Evolutionary conservation across 1,140 invertebrate genomes (phyloP).

Genomic region (Ceratitis capitata): DNA sequence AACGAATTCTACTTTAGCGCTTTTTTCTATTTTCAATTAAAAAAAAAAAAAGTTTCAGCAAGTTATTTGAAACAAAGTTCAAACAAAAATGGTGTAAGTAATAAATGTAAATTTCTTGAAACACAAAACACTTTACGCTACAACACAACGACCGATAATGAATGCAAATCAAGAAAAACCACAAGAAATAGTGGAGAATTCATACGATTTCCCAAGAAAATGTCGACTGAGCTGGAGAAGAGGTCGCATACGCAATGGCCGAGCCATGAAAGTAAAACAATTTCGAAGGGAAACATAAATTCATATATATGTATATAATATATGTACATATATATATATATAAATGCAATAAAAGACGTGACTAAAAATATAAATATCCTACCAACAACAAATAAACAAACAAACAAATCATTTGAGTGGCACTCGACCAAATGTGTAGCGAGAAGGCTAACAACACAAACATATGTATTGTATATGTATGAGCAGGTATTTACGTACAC

Average conservation of each 20-base stretch:
- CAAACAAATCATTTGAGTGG: conserved; percentile 14
- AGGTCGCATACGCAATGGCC: background rate
- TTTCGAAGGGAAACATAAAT: background rate
- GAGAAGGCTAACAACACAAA: background rate
- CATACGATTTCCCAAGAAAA: conserved; percentile 5
- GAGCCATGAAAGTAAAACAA: conserved; percentile 17
- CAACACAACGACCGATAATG: background rate
- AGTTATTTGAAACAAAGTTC: too few species aligned
- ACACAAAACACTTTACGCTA: background rate
- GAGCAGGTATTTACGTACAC: too few species aligned
- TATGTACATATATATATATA: background rate
- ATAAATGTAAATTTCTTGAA: background rate
- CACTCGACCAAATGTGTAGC: background rate
- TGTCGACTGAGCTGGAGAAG: background rate
- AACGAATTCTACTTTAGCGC: too few species aligned
- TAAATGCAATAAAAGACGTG: conserved; percentile 14
- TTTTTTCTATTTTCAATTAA: too few species aligned
- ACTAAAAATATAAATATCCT: conserved; percentile 35
- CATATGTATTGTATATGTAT: background rate
- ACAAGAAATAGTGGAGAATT: background rate
- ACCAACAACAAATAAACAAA: background rate
- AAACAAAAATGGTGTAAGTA: too few species aligned
- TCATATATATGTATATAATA: too few species aligned
- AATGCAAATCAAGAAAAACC: conserved; percentile 26
- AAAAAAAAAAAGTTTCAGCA: too few species aligned